Evolutionary conservation across 2,888 invertebrate genomes (phyloP).

Genomic region (Himalopsyche japonica): DNA sequence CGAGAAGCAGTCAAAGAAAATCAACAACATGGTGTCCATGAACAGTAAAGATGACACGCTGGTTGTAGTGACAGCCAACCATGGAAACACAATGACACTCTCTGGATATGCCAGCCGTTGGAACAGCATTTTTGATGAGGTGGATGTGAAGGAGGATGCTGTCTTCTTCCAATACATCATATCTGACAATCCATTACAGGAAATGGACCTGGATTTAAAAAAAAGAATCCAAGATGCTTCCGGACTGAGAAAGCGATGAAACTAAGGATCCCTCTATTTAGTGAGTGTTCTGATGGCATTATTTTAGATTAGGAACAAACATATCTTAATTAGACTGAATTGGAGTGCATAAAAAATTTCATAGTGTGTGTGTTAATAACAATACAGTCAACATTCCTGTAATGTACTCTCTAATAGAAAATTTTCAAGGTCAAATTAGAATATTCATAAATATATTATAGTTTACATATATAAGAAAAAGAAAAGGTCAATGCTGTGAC

Average conservation of each 20-base stretch:
- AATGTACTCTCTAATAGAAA: too few species aligned
- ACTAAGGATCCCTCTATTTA: background rate
- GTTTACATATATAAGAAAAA: too few species aligned
- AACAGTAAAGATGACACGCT: conserved; percentile 70
- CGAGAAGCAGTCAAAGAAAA: conserved; percentile 61
- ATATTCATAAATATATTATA: too few species aligned
- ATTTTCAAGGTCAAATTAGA: too few species aligned
- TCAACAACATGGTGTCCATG: conserved; percentile 61
- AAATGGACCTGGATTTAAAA: conserved; percentile 65
- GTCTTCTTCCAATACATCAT: conserved; percentile 57
- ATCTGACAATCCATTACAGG: conserved; percentile 70
- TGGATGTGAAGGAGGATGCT: conserved; percentile 51
- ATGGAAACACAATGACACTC: conserved; percentile 77
- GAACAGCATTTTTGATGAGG: conserved; percentile 53
- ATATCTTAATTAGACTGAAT: too few species aligned
- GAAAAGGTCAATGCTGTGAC: too few species aligned
- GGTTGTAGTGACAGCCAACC: conserved; percentile 78
- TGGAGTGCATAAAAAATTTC: too few species aligned
- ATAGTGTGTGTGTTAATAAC: too few species aligned
- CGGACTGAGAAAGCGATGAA: background rate
- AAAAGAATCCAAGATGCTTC: conserved; percentile 44
- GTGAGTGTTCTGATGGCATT: background rate
- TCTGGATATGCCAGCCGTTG: conserved; percentile 73
- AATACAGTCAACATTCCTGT: too few species aligned
- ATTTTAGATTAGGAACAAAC: too few species aligned